phyloP scores from a whole-genome alignment of 2,113 vertebrate genomes.

The Corynorhinus townsendii region DNA sequence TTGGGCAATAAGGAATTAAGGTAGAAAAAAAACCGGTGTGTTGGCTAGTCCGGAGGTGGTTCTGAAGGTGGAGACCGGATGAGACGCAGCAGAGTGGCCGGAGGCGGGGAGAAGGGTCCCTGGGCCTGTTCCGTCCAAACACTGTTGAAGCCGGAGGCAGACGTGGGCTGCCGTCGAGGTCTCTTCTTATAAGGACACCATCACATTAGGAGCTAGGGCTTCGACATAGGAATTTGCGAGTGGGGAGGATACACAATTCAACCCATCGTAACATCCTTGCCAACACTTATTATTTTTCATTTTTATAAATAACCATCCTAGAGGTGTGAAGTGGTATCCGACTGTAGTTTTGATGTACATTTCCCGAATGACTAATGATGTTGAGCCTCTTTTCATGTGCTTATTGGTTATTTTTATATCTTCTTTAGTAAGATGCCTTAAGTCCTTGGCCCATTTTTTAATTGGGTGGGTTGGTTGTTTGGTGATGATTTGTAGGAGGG shows the following conservation, averaged over 20 bases:
- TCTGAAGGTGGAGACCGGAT: too few species aligned
- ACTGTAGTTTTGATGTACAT: background rate
- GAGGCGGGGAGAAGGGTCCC: too few species aligned
- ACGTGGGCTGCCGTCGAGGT: too few species aligned
- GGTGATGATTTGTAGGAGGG: background rate
- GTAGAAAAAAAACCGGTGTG: too few species aligned
- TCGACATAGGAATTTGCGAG: background rate
- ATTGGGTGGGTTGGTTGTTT: background rate
- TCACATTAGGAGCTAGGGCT: background rate
- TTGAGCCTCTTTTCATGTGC: background rate
- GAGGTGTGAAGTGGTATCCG: background rate
- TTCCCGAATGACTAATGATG: background rate
- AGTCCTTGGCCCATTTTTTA: background rate
- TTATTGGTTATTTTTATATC: background rate
- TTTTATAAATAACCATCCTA: background rate
- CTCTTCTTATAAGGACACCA: too few species aligned
- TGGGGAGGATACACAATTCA: background rate
- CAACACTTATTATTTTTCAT: background rate
- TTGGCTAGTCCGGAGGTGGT: too few species aligned
- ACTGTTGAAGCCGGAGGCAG: too few species aligned
- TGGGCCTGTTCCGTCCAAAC: too few species aligned
- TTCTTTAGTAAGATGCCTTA: background rate
- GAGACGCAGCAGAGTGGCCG: too few species aligned
- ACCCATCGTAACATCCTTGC: background rate
- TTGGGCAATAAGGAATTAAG: too few species aligned